Conservation (phyloP, 1,140 invertebrate species). For the Drosophila auraria region DNA sequence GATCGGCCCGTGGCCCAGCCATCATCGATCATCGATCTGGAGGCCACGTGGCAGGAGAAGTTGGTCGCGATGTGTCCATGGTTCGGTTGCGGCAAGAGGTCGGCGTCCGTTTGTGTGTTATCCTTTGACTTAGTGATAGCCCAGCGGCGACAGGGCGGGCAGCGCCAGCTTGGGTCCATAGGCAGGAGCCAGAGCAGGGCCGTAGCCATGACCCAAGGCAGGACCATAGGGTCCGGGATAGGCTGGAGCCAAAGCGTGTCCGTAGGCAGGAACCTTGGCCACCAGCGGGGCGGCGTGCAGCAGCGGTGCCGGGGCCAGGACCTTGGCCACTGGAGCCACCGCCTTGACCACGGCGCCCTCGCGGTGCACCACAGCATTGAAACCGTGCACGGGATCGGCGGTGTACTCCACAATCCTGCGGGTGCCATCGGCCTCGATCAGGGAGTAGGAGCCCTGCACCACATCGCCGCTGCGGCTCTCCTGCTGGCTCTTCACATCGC, state of each 20-base stretch:
- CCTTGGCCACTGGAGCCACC: constrained; percentile 79
- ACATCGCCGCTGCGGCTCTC: constrained; percentile 87
- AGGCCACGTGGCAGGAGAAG: constrained; percentile 52
- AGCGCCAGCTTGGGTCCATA: constrained; percentile 40
- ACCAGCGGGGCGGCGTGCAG: constrained; percentile 67
- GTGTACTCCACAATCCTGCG: constrained; percentile 86
- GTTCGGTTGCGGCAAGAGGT: constrained; percentile 55
- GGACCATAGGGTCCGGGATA: constrained; percentile 27
- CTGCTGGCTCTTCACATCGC: constrained; percentile 87
- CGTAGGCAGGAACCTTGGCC: constrained; percentile 61
- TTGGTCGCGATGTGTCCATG: constrained; percentile 65
- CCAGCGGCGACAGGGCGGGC: constrained; percentile 54
- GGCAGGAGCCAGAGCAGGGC: constrained; percentile 34
- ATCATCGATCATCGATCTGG: neutral
- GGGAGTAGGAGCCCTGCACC: constrained; percentile 87
- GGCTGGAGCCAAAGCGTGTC: constrained; percentile 39
- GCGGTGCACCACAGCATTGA: constrained; percentile 86
- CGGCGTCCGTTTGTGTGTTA: constrained; percentile 11
- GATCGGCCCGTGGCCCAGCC: constrained; percentile 30
- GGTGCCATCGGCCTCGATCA: constrained; percentile 87
- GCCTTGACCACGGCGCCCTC: constrained; percentile 85
- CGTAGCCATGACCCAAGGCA: constrained; percentile 28
- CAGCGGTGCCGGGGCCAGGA: constrained; percentile 75
- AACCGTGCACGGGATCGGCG: constrained; percentile 86
- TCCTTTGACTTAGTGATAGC: constrained; percentile 71